Evolutionary conservation across 2,113 vertebrate genomes (phyloP).

Genomic region (Machaerirhynchus nigripectus): DNA sequence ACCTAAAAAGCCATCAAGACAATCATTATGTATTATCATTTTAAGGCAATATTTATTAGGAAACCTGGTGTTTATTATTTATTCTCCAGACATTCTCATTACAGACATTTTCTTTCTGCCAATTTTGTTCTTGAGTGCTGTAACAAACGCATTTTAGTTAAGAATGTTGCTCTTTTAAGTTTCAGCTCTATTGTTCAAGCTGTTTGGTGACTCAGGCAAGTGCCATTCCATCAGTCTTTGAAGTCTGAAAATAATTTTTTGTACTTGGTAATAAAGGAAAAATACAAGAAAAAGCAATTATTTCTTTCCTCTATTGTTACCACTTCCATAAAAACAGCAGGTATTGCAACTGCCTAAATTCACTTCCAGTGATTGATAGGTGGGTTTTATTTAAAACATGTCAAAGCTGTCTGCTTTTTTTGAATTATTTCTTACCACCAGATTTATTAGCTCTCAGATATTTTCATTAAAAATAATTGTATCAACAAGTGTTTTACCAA

Average conservation of each 20-base stretch:
- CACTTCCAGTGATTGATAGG: background rate
- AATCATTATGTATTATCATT: background rate
- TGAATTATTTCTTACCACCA: background rate
- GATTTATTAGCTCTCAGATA: background rate
- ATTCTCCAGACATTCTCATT: background rate
- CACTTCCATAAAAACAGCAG: background rate
- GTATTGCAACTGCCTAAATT: background rate
- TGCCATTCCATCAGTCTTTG: background rate
- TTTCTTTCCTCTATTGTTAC: background rate
- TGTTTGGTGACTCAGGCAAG: background rate
- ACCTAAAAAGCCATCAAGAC: background rate
- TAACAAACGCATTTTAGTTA: background rate
- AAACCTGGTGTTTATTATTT: background rate
- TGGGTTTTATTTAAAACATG: background rate
- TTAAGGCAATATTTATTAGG: background rate
- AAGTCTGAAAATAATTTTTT: background rate
- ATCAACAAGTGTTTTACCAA: background rate
- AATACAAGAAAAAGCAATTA: background rate
- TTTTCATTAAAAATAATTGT: background rate
- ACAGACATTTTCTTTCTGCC: background rate
- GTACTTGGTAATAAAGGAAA: background rate
- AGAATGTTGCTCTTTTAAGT: background rate
- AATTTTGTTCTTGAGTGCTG: background rate
- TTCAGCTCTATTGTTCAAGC: background rate
- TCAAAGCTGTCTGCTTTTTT: background rate